phyloP scores from a whole-genome alignment of 1,140 invertebrate genomes.

The Bactericera cockerelli region DNA sequence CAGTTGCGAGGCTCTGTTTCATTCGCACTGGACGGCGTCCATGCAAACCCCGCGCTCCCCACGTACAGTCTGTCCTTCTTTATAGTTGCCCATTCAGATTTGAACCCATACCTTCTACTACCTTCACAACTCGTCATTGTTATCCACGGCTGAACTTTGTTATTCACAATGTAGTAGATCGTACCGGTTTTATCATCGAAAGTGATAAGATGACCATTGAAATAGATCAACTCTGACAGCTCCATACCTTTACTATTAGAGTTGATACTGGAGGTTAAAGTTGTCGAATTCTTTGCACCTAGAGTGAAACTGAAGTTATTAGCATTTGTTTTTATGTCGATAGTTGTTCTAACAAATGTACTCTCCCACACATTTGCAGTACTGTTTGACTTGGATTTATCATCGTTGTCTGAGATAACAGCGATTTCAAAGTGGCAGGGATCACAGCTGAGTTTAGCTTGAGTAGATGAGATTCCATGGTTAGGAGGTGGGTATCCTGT shows the following conservation, averaged over 20 bases:
- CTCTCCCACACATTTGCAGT: constrained; percentile 24
- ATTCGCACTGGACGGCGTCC: not conserved
- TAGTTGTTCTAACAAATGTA: constrained; percentile 23
- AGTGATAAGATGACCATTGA: constrained; percentile 72
- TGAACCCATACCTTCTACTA: constrained; percentile 65
- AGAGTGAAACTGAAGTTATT: constrained; percentile 47
- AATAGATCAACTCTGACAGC: constrained; percentile 82
- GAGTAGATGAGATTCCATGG: no score
- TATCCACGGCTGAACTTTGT: constrained; percentile 70
- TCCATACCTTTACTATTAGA: constrained; percentile 89
- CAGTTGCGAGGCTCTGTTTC: not conserved
- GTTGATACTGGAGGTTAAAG: constrained; percentile 49
- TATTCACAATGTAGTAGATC: constrained; percentile 59
- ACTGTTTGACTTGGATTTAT: constrained; percentile 48
- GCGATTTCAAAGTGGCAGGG: constrained; percentile 38
- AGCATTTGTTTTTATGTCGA: constrained; percentile 47
- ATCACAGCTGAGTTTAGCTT: not conserved
- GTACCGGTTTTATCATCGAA: constrained; percentile 92
- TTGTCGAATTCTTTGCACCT: constrained; percentile 35
- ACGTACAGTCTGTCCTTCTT: constrained; percentile 76
- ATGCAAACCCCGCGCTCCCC: constrained; percentile 60
- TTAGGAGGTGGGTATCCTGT: no score
- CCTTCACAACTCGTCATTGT: constrained; percentile 85
- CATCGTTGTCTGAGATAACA: constrained; percentile 78
- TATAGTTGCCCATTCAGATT: constrained; percentile 90